Percentiles rank a stretch among this genome's conserved stretches.
Conservation (phyloP, 2,797 vertebrate species). For the Oreochromis mossambicus region DNA sequence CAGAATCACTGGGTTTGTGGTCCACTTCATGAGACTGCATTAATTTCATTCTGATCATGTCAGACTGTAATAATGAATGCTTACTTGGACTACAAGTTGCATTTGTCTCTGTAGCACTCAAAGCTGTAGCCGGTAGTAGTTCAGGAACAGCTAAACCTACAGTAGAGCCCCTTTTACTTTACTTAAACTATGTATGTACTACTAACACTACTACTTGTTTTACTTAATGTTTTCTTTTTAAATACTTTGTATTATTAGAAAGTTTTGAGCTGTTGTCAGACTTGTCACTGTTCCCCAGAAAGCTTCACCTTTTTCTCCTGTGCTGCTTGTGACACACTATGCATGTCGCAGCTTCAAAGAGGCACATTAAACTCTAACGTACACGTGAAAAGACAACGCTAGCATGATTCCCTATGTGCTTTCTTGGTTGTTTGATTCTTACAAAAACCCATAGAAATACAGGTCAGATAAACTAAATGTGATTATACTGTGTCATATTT, state of each 20-base stretch:
- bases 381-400: not conserved
- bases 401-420: not conserved
- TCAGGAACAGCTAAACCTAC: not conserved
- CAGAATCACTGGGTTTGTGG: constrained; percentile 11
- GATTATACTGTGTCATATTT: not conserved
- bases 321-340: not conserved
- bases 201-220: constrained; percentile 4
- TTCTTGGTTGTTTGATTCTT: not conserved
- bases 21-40: not conserved
- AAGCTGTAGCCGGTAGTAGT: not conserved
- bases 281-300: not conserved
- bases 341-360: constrained; percentile 23
- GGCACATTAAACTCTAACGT: not conserved
- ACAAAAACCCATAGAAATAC: not conserved
- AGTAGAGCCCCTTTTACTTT: not conserved
- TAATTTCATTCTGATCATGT: not conserved
- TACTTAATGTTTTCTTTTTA: not conserved
- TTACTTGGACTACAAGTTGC: not conserved
- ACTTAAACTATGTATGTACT: not conserved
- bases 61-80: not conserved
- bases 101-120: constrained; percentile 3
- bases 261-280: not conserved
- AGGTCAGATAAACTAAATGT: not conserved
- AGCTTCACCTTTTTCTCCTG: not conserved
- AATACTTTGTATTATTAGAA: not conserved